phyloP scores from a whole-genome alignment of 1,140 invertebrate species.

The Leptinotarsa lineolata region DNA sequence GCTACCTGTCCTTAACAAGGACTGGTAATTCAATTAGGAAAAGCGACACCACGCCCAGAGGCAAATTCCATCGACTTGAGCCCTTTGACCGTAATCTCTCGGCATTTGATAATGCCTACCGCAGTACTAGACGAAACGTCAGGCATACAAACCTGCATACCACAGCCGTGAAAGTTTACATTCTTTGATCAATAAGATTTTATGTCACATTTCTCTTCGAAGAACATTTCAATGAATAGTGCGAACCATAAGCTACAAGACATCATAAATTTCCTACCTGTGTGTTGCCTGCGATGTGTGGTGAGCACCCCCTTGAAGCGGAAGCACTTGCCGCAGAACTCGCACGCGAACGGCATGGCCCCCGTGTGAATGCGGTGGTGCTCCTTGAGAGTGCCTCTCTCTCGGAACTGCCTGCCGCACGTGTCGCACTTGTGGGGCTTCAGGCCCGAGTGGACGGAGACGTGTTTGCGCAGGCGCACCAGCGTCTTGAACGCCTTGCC shows the following conservation, averaged over 20 bases:
- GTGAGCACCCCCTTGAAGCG: slow-evolving; percentile 71
- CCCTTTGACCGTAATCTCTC: too few relatives aligned
- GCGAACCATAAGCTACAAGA: too few relatives aligned
- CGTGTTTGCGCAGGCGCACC: slow-evolving; percentile 45
- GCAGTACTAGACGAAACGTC: too few relatives aligned
- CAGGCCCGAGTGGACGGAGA: slow-evolving; percentile 56
- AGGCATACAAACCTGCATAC: too few relatives aligned
- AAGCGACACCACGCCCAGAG: too few relatives aligned
- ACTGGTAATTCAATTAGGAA: too few relatives aligned
- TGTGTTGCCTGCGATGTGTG: slow-evolving; percentile 69
- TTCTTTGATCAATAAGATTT: too few relatives aligned
- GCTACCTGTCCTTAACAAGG: too few relatives aligned
- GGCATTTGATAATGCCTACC: too few relatives aligned
- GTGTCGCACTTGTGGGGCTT: slow-evolving; percentile 77
- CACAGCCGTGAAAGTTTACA: too few relatives aligned
- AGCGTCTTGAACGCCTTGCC: slow-evolving; percentile 60
- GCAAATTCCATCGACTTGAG: too few relatives aligned
- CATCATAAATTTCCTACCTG: slow-evolving; percentile 46
- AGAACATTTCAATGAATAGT: background rate
- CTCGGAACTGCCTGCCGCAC: slow-evolving; percentile 73
- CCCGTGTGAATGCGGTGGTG: slow-evolving; percentile 79
- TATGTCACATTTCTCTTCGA: background rate
- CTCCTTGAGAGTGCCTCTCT: slow-evolving; percentile 65
- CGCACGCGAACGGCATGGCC: slow-evolving; percentile 77
- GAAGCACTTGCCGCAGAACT: slow-evolving; percentile 73